A percentile compares a stretch with the other conserved stretches of the same genome.
These are phyloP conservation scores for Isotomurus palustris DNA, from an alignment of 2,888 invertebrate species.

Conservation along the genomic window DNA sequence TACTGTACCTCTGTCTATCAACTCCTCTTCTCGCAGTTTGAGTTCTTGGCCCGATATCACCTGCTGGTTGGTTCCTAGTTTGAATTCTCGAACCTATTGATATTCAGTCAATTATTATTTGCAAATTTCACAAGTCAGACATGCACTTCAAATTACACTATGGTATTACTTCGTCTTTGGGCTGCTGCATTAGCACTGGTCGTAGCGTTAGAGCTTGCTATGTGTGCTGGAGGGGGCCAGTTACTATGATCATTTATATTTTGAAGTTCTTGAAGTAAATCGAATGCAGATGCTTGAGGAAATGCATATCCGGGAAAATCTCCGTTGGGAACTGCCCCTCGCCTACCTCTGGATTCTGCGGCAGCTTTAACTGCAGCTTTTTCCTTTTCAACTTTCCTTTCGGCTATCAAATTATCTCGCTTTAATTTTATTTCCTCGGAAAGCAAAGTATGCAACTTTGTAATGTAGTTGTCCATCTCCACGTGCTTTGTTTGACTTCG, in stretches of 20 bases:
- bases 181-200: neutral
- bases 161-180: slow-evolving; percentile 24
- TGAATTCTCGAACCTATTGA: too few relatives aligned
- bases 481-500: slow-evolving; percentile 58
- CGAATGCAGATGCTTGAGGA: slow-evolving; percentile 12
- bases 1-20: too few relatives aligned
- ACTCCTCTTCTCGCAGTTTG: too few relatives aligned
- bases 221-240: neutral
- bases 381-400: slow-evolving; percentile 42
- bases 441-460: slow-evolving; percentile 58
- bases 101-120: too few relatives aligned
- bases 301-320: slow-evolving; percentile 17
- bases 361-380: slow-evolving; percentile 19
- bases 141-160: too few relatives aligned
- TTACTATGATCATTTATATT: slow-evolving; percentile 14
- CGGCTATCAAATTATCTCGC: slow-evolving; percentile 56
- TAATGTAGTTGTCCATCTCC: slow-evolving; percentile 68
- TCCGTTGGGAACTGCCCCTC: slow-evolving; percentile 5
- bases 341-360: slow-evolving; percentile 16
- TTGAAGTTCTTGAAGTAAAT: slow-evolving; percentile 18
- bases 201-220: neutral
- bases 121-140: neutral
- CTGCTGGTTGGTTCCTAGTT: too few relatives aligned
- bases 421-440: slow-evolving; percentile 46
- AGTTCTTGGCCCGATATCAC: too few relatives aligned